Base-by-base conservation (phyloP, 2,888 invertebrate species). In the Troilus luridus region DNA sequence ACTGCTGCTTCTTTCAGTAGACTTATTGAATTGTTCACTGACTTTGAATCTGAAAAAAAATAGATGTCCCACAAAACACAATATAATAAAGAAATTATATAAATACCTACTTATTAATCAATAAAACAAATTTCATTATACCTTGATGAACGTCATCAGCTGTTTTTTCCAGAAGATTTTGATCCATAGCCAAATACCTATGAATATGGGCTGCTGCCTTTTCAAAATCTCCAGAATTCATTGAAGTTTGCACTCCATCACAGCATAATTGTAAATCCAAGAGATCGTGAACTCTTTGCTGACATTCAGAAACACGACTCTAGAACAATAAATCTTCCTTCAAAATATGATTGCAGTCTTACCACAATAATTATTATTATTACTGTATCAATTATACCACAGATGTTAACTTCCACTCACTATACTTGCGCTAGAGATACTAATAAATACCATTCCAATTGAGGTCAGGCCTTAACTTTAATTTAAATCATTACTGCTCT, bases 141-240 rank as follows among this genome's bases (percentile, higher is more conserved):
- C 95, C 95, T 94, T 95, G 95, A 56, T 96, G 96, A 93, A 98
- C 95, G 95, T 98, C 96, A 93, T 96, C 96, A 0, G 97, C 97
- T 10, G 97, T 97, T 93, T 96, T 96, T 93, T 96, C 96, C 12
- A 98, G 94, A 19, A 97, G 95, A 92, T 96, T 96, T 93, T 98
- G 98, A 94, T 99, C 99, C 96, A 99, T 98, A 91, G 97, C 97
- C 81, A 99, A 95, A 94, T 98, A 99, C 85, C 99, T 96, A 93
- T 99, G 98, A 88, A 99, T 97, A 94, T 99, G 99, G 0, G 97
- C 98, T 19, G 99, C 99, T 91, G 99, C 98, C 94, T 98, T 97
- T 94, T 99, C 99, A 94, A 98, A 99, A 94, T 99, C 98, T 94
- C 99, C 98, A 93, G 98, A 97, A 92, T 96, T 96, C 91, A 99